phyloP scores from a whole-genome alignment of 2,113 vertebrate species.

The Nematolebias whitei region DNA sequence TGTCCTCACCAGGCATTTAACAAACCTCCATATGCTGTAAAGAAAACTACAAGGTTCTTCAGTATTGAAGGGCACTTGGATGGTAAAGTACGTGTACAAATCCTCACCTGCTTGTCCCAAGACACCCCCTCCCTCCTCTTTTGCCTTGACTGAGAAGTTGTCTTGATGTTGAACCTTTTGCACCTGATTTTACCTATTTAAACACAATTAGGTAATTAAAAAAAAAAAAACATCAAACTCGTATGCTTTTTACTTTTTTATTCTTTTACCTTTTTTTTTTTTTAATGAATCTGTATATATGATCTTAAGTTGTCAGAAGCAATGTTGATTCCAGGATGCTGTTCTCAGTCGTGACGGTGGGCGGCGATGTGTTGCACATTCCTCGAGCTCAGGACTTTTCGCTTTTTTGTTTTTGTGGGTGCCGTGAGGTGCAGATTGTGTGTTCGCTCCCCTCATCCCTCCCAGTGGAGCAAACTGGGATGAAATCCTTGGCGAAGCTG shows the following conservation, averaged over 20 bases:
- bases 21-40: conserved; percentile 39
- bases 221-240: conserved; percentile 8
- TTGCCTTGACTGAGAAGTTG: conserved; percentile 64
- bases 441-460: conserved; percentile 7
- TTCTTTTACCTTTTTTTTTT: conserved; percentile 16
- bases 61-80: conserved; percentile 16
- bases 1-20: neutral
- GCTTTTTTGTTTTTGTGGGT: conserved; percentile 45
- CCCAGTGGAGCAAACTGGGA: conserved; percentile 27
- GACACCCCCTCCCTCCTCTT: conserved; percentile 41
- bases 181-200: conserved; percentile 67
- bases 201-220: conserved; percentile 36
- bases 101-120: conserved; percentile 53
- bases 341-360: conserved; percentile 63
- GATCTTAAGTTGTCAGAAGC: conserved; percentile 54
- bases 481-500: conserved; percentile 41
- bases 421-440: conserved; percentile 48
- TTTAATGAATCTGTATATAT: conserved; percentile 57
- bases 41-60: conserved; percentile 38
- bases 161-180: conserved; percentile 58
- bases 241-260: conserved; percentile 33
- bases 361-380: conserved; percentile 76
- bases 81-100: conserved; percentile 58
- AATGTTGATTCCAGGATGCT: conserved; percentile 71
- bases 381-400: conserved; percentile 79